Percentiles rank a stretch among this genome's conserved stretches.
phyloP scores from a whole-genome alignment of 2,888 invertebrate genomes.

The Venusia cambrica region DNA sequence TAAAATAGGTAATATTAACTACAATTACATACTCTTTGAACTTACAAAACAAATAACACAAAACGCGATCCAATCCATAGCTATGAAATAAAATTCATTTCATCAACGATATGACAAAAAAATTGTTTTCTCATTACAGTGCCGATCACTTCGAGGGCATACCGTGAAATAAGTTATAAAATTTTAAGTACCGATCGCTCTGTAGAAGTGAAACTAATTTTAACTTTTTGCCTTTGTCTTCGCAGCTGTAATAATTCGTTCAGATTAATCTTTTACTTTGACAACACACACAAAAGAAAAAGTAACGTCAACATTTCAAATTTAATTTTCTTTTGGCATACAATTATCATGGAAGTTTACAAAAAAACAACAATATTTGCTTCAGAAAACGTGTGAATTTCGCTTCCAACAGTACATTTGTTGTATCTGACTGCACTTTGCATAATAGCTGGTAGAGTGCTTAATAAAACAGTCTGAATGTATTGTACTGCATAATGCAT shows the following conservation, averaged over 20 bases:
- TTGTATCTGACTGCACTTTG: conserved; percentile 13
- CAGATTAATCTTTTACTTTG: too few relatives aligned
- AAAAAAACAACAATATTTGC: too few relatives aligned
- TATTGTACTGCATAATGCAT: conserved; percentile 4
- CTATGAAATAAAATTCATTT: conserved; percentile 21
- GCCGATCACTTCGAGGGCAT: conserved; percentile 31
- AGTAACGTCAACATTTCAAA: too few relatives aligned
- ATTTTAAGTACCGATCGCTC: background rate
- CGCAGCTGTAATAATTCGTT: too few relatives aligned
- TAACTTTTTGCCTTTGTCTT: too few relatives aligned
- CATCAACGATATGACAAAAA: conserved; percentile 16
- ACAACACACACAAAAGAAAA: too few relatives aligned
- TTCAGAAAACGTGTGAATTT: conserved; percentile 6
- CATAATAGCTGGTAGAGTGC: conserved; percentile 13
- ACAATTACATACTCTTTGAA: too few relatives aligned
- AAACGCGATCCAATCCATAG: conserved; percentile 28
- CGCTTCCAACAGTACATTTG: background rate
- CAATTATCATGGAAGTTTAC: too few relatives aligned
- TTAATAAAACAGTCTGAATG: conserved; percentile 8
- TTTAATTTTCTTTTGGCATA: too few relatives aligned
- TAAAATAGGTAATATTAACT: too few relatives aligned
- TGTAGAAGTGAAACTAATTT: conserved; percentile 4
- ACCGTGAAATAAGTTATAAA: conserved; percentile 43
- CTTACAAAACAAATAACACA: conserved; percentile 15
- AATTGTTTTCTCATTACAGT: conserved; percentile 26